Evolutionary conservation across 2,113 vertebrate genomes (phyloP), one percentile per base, ranked within the genome.

Genomic region (Crotalus helleri): DNA sequence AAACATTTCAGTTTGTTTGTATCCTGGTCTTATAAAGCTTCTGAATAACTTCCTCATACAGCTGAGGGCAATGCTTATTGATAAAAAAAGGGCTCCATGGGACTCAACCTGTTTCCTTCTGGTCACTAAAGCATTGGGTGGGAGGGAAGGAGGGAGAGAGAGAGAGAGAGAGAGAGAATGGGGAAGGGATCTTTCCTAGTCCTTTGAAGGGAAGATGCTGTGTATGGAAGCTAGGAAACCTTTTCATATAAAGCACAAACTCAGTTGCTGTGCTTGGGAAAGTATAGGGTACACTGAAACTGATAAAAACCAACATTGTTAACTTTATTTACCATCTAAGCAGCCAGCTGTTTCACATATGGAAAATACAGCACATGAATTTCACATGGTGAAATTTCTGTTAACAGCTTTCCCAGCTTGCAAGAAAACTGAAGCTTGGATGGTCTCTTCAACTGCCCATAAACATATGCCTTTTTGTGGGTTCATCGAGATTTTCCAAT

Each of bases 271-370:
- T 26, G 53, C 53, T 26, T 55, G 39, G 69, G 90, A 21, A 53
- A 91, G 49, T 26, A 8, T 24, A 64, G 24, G 0, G 33, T 26
- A 55, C 54, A 91, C 23, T 74, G 1, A 7, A 94, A 94, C 96
- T 95, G 96, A 96, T 93, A 96, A 93, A 93, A 94, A 55, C 91
- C 51, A 23, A 54, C 51, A 86, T 89, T 88, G 90, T 26, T 93
- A 92, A 91, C 89, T 81, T 57, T 92, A 94, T 24, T 94, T 87
- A 94, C 85, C 95, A 94, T 94, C 91, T 97, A 88, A 58, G 93
- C 97, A 98, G 96, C 97, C 97, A 96, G 93, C 94, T 91, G 39
- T 94, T 93, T 96, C 93, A 95, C 93, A 94, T 94, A 96, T 0
- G 94, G 96, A 96, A 96, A 96, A 95, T 94, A 91, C 64, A n/a